These are phyloP conservation scores for Limanda limanda DNA, from an alignment of 2,113 vertebrate species.

Conservation along the genomic window DNA sequence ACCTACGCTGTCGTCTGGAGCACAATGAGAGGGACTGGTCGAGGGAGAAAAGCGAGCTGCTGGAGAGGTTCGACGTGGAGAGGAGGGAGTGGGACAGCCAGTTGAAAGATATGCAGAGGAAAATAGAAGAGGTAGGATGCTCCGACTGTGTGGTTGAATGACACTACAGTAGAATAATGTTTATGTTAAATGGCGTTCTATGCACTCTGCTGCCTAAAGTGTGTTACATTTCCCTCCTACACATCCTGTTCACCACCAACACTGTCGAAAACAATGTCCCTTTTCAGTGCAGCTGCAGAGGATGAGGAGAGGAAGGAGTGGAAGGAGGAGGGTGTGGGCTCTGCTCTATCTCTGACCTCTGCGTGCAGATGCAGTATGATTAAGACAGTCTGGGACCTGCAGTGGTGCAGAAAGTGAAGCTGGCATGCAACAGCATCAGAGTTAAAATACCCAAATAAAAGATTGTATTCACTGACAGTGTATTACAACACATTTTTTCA, in stretches of 20 bases:
- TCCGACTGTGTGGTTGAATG: slow-evolving; percentile 1
- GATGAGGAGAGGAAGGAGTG: slow-evolving; percentile 41
- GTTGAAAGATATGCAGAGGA: slow-evolving; percentile 95
- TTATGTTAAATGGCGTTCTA: slow-evolving; percentile 1
- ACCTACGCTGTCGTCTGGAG: slow-evolving; percentile 88
- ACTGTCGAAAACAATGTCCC: slow-evolving; percentile 60
- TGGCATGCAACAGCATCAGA: not conserved
- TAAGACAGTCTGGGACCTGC: slow-evolving; percentile 12
- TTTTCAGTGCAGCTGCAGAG: slow-evolving; percentile 52
- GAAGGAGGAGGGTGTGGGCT: slow-evolving; percentile 20
- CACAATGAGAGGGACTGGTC: slow-evolving; percentile 88
- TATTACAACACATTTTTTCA: not conserved
- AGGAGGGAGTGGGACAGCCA: slow-evolving; percentile 97
- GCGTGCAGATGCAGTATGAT: slow-evolving; percentile 7
- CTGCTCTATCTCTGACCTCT: slow-evolving; percentile 16
- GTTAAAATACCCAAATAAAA: not conserved
- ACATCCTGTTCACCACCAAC: slow-evolving; percentile 55
- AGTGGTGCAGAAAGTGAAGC: not conserved
- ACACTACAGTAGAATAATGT: not conserved
- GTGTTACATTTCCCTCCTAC: slow-evolving; percentile 41
- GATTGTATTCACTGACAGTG: not conserved
- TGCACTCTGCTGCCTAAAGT: not conserved
- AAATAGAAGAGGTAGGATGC: slow-evolving; percentile 93
- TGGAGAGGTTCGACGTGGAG: slow-evolving; percentile 94
- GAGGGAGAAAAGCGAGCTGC: slow-evolving; percentile 91